These are phyloP conservation scores for Ctenopoma multispine DNA, from an alignment of 2,797 vertebrate species.

Conservation along the genomic window DNA sequence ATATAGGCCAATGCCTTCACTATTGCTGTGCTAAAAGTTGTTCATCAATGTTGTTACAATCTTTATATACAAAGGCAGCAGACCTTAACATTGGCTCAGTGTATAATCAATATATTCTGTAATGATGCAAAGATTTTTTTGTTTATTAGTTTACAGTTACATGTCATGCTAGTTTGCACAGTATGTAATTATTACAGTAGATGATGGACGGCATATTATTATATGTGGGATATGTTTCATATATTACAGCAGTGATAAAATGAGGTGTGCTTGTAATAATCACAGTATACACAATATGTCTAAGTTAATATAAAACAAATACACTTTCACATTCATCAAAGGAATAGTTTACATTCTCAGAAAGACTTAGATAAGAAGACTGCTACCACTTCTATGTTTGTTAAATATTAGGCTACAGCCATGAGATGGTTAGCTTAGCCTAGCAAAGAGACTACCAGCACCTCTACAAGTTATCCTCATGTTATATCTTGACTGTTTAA, in stretches of 20 bases:
- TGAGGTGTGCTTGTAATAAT: constrained; percentile 4
- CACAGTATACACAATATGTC: constrained; percentile 3
- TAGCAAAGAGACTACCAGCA: neutral
- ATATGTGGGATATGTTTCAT: constrained; percentile 15
- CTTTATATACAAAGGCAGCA: constrained; percentile 42
- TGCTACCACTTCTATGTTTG: neutral
- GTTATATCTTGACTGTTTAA: neutral
- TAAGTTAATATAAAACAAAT: neutral
- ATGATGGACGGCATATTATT: constrained; percentile 24
- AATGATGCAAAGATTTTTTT: constrained; percentile 50
- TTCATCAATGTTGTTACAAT: constrained; percentile 17
- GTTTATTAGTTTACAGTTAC: constrained; percentile 58
- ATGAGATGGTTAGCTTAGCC: neutral
- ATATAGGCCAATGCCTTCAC: neutral
- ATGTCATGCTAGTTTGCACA: constrained; percentile 53
- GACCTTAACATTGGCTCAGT: constrained; percentile 35
- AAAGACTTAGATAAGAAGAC: neutral
- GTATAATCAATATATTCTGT: constrained; percentile 50
- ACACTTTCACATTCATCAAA: neutral
- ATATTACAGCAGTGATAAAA: constrained; percentile 34
- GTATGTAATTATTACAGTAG: constrained; percentile 30
- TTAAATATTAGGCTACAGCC: neutral
- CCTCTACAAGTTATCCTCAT: too few relatives aligned
- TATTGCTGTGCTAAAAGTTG: neutral
- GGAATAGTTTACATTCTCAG: neutral